Evolutionary conservation across 1,140 invertebrate genomes (phyloP).

Genomic region (Octopus sinensis): DNA sequence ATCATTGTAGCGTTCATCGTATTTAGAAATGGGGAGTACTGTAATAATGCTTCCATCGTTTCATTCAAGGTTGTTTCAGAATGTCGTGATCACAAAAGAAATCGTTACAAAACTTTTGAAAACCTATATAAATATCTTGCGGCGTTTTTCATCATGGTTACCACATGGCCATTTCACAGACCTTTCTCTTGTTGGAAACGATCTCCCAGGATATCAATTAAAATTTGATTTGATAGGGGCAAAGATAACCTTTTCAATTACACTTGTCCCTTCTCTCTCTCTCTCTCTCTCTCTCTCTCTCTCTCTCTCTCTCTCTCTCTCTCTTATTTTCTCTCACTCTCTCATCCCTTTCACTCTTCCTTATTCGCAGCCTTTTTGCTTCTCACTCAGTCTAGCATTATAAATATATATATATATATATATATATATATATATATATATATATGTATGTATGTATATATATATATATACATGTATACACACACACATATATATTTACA

Average conservation of each 20-base stretch:
- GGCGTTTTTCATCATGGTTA: slow-evolving; percentile 6
- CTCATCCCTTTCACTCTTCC: background rate
- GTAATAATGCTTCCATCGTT: slow-evolving; percentile 2
- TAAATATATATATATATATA: background rate
- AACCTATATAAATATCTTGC: slow-evolving; percentile 6
- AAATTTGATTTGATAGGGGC: slow-evolving; percentile 11
- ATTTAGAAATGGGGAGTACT: slow-evolving; percentile 1
- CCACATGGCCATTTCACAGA: slow-evolving; percentile 10
- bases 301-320: background rate
- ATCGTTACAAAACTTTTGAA: slow-evolving; percentile 3
- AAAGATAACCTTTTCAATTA: slow-evolving; percentile 11
- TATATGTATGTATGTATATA: background rate
- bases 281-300: background rate
- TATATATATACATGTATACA: background rate
- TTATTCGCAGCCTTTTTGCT: background rate
- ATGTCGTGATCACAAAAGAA: background rate
- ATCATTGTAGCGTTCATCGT: slow-evolving; percentile 1
- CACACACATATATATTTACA: background rate
- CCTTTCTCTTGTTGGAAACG: slow-evolving; percentile 2
- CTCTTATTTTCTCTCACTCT: background rate
- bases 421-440: background rate
- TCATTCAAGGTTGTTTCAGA: slow-evolving; percentile 3
- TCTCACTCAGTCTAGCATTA: background rate
- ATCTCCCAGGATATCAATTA: slow-evolving; percentile 2
- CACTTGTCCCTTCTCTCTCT: background rate